Percentiles rank a stretch among this genome's conserved stretches.
Evolutionary conservation across 2,797 vertebrate species (phyloP).

Genomic region (Carcharodon carcharias): DNA sequence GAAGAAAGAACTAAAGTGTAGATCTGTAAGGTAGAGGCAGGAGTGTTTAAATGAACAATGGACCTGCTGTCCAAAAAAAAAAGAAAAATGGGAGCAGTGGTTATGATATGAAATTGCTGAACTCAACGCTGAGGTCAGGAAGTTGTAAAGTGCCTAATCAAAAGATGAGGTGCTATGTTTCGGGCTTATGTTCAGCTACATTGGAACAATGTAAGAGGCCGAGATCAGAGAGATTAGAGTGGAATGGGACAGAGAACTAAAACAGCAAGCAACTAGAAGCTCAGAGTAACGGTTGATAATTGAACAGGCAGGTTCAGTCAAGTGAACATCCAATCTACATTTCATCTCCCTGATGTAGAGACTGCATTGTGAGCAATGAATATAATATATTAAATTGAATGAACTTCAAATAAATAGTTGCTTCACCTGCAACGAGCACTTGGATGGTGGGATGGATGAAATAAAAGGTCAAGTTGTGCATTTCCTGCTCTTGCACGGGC

Average conservation of each 20-base stretch:
- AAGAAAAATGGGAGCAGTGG: too few species aligned
- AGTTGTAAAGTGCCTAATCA: too few species aligned
- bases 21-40: background rate
- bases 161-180: too few species aligned
- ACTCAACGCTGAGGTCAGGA: too few species aligned
- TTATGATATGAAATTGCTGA: too few species aligned
- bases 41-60: background rate
- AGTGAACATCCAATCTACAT: background rate
- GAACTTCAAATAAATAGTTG: background rate
- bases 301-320: background rate
- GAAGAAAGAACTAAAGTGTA: background rate
- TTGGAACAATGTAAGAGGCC: background rate
- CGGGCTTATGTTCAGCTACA: background rate
- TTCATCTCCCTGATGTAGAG: background rate
- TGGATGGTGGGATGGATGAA: background rate
- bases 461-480: background rate
- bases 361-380: background rate
- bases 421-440: background rate
- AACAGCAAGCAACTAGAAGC: background rate
- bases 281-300: background rate
- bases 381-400: background rate
- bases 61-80: too few species aligned
- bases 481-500: background rate
- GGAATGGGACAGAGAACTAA: too few species aligned
- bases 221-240: background rate